These are phyloP conservation scores for Chrysoperla carnea DNA, from an alignment of 1,140 invertebrate species.

Conservation along the genomic window DNA sequence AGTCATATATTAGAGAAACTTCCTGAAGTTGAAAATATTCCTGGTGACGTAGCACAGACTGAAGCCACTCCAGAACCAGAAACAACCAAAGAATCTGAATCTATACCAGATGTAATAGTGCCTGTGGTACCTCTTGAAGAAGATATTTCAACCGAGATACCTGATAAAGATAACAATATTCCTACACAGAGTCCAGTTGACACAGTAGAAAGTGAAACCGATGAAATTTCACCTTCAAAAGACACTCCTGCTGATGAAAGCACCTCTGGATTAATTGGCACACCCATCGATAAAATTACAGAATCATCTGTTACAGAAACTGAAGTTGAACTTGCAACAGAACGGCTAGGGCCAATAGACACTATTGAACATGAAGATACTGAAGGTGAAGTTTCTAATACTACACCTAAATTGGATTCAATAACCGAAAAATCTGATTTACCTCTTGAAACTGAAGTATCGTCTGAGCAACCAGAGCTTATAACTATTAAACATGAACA, in stretches of 20 bases:
- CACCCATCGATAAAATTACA: not conserved
- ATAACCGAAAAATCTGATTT: not conserved
- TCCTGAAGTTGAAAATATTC: constrained; percentile 11
- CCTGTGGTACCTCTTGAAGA: constrained; percentile 2
- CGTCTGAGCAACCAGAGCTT: not conserved
- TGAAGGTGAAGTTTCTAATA: not conserved
- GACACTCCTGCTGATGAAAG: constrained; percentile 2
- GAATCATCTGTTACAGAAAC: not conserved
- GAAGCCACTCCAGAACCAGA: not conserved
- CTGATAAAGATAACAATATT: constrained; percentile 3
- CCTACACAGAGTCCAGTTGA: constrained; percentile 4
- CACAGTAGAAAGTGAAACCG: constrained; percentile 1
- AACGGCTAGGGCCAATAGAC: not conserved
- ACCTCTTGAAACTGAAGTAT: too few species aligned
- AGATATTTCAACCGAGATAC: constrained; percentile 3
- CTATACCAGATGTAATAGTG: constrained; percentile 1
- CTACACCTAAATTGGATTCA: not conserved
- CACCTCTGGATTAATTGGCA: constrained; percentile 1
- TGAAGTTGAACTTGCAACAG: not conserved
- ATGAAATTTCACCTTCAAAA: constrained; percentile 3
- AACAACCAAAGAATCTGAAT: not conserved
- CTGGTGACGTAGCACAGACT: not conserved
- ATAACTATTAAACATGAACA: not conserved
- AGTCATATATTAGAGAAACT: constrained; percentile 32
- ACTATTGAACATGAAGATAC: not conserved